These are phyloP conservation scores for Triops longicaudatus DNA, from an alignment of 1,140 invertebrate genomes.

Conservation along the genomic window DNA sequence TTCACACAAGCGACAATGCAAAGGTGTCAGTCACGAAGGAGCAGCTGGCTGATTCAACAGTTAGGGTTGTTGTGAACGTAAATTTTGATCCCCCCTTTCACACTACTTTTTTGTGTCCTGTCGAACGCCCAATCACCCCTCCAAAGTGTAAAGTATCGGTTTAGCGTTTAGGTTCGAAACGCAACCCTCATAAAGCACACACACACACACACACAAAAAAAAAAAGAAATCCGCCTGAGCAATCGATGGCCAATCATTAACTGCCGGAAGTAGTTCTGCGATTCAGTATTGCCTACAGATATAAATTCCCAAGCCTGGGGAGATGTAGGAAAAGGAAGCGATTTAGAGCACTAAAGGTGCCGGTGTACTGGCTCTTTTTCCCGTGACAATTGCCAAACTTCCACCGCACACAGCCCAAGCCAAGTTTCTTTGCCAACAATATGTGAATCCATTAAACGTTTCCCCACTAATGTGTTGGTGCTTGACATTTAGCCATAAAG, in stretches of 20 bases:
- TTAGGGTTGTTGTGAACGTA: background rate
- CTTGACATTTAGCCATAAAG: background rate
- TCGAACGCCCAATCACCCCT: background rate
- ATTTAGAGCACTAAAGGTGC: background rate
- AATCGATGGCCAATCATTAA: background rate
- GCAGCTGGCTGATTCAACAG: background rate
- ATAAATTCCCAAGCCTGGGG: background rate
- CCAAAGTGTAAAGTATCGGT: background rate
- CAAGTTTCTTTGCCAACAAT: background rate
- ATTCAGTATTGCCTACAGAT: background rate
- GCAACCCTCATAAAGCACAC: background rate
- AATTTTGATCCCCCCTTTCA: too few relatives aligned
- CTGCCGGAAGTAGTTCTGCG: background rate
- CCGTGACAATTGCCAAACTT: background rate
- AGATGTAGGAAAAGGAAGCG: background rate
- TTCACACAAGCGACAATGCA: background rate
- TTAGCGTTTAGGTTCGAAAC: background rate
- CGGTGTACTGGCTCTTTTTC: background rate
- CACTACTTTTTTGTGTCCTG: background rate
- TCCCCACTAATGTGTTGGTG: conserved; percentile 3
- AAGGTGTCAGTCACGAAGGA: conserved; percentile 14
- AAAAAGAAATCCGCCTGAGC: background rate
- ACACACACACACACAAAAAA: too few relatives aligned
- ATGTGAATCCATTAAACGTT: background rate
- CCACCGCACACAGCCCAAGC: background rate